Evolutionary conservation across 2,797 vertebrate species (phyloP).

Genomic region (Crenichthys baileyi): DNA sequence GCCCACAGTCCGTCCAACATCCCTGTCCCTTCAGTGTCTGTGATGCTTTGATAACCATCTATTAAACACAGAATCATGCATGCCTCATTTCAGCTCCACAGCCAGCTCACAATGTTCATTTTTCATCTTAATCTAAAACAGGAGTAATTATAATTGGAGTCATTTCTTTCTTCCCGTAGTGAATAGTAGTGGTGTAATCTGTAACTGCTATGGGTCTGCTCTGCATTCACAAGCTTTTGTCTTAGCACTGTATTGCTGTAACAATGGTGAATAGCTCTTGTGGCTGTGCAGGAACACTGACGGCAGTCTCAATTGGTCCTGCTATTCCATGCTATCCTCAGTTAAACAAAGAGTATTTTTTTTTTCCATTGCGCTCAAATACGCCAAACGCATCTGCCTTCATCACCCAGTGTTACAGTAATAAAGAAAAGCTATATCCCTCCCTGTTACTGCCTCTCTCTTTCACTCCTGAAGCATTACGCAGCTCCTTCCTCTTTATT

Average conservation of each 20-base stretch:
- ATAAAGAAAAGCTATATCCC: slow-evolving; percentile 34
- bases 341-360: slow-evolving; percentile 53
- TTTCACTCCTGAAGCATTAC: slow-evolving; percentile 23
- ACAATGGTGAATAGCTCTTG: slow-evolving; percentile 60
- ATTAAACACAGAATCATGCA: slow-evolving; percentile 44
- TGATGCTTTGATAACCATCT: slow-evolving; percentile 51
- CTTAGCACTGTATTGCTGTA: slow-evolving; percentile 49
- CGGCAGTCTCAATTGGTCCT: slow-evolving; percentile 49
- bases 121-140: slow-evolving; percentile 75
- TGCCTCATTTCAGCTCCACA: slow-evolving; percentile 56
- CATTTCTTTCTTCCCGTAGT: slow-evolving; percentile 40
- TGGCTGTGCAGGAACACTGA: slow-evolving; percentile 46
- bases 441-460: slow-evolving; percentile 9
- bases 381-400: slow-evolving; percentile 26
- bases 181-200: slow-evolving; percentile 48
- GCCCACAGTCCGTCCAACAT: slow-evolving; percentile 4
- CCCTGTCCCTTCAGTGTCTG: neutral
- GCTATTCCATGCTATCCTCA: slow-evolving; percentile 42
- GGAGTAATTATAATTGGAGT: slow-evolving; percentile 73
- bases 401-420: slow-evolving; percentile 30
- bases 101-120: slow-evolving; percentile 61
- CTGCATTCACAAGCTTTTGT: slow-evolving; percentile 64
- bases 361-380: slow-evolving; percentile 46
- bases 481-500: slow-evolving; percentile 41
- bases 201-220: slow-evolving; percentile 44